Conservation (phyloP, 1,140 invertebrate genomes). For the Maniola jurtina region DNA sequence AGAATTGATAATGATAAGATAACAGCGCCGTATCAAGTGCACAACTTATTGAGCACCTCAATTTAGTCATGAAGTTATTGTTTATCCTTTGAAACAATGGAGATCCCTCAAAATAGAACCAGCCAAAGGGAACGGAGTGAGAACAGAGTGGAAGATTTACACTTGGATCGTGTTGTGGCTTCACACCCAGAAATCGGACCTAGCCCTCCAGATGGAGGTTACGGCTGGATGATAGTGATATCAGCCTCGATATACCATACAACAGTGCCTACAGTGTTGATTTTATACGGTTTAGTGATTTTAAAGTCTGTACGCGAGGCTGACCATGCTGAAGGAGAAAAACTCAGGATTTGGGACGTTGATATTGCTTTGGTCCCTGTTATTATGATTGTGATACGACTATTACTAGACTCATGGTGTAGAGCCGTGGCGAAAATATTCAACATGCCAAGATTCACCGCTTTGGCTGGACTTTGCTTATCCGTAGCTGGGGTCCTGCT, state of each 20-base stretch:
- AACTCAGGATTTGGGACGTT: slow-evolving; percentile 72
- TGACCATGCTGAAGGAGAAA: slow-evolving; percentile 62
- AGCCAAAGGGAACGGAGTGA: slow-evolving; percentile 34
- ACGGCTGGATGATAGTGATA: slow-evolving; percentile 82
- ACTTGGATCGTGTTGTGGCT: slow-evolving; percentile 76
- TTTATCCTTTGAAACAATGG: slow-evolving; percentile 64
- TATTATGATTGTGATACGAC: slow-evolving; percentile 76
- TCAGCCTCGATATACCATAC: slow-evolving; percentile 80
- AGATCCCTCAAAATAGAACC: slow-evolving; percentile 36
- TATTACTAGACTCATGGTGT: slow-evolving; percentile 80
- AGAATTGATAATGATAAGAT: slow-evolving; percentile 72
- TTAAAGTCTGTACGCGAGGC: slow-evolving; percentile 68
- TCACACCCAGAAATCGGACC: slow-evolving; percentile 83
- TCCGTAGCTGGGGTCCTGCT: slow-evolving; percentile 71
- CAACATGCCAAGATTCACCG: slow-evolving; percentile 77
- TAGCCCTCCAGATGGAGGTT: slow-evolving; percentile 81
- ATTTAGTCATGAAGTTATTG: slow-evolving; percentile 65
- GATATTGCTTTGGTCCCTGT: slow-evolving; percentile 79
- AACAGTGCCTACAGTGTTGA: slow-evolving; percentile 77
- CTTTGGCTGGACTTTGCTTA: slow-evolving; percentile 71
- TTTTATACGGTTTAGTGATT: slow-evolving; percentile 79
- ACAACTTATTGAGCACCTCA: slow-evolving; percentile 48
- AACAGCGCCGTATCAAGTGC: slow-evolving; percentile 56
- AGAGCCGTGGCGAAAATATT: slow-evolving; percentile 76
- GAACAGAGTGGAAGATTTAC: slow-evolving; percentile 55